Percentiles rank a stretch among this genome's conserved stretches.
phyloP scores from a whole-genome alignment of 2,797 vertebrate species.

The Fistularia commersonii region DNA sequence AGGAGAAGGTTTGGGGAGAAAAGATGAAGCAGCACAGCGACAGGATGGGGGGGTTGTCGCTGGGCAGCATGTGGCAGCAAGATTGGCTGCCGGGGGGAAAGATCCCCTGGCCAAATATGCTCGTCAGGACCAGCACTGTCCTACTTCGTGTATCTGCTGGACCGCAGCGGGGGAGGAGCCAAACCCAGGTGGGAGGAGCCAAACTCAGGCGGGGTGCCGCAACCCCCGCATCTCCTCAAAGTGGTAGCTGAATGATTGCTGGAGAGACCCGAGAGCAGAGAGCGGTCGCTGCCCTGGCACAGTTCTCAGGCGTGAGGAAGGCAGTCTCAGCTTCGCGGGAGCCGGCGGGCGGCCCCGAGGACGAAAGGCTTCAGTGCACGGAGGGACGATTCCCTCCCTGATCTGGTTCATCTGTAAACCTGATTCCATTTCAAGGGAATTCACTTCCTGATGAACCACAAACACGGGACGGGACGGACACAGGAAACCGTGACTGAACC shows the following conservation, averaged over 20 bases:
- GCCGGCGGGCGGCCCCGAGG: too few species aligned
- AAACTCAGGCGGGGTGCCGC: slow-evolving; percentile 48
- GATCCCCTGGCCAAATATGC: slow-evolving; percentile 68
- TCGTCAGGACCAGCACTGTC: slow-evolving; percentile 67
- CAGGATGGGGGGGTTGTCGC: slow-evolving; percentile 30
- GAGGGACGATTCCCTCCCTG: too few species aligned
- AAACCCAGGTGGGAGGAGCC: slow-evolving; percentile 53
- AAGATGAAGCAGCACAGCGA: slow-evolving; percentile 34
- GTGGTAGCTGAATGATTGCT: too few species aligned
- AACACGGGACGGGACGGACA: too few species aligned
- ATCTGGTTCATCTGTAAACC: too few species aligned
- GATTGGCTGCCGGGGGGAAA: slow-evolving; percentile 71
- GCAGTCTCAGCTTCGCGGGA: too few species aligned
- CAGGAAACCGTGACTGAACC: slow-evolving; percentile 63
- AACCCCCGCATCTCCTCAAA: slow-evolving; percentile 31
- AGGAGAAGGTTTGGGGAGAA: slow-evolving; percentile 43
- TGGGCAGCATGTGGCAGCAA: slow-evolving; percentile 61
- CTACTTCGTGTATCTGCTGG: slow-evolving; percentile 74
- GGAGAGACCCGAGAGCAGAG: too few species aligned
- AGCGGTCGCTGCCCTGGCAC: too few species aligned
- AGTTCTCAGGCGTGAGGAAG: too few species aligned
- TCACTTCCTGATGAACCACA: too few species aligned
- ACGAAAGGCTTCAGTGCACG: too few species aligned
- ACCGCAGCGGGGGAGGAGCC: slow-evolving; percentile 54
- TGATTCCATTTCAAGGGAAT: too few species aligned